Percentiles rank a stretch among this genome's conserved stretches.
Conservation (phyloP, 2,113 vertebrate genomes). For the Gyps fulvus region DNA sequence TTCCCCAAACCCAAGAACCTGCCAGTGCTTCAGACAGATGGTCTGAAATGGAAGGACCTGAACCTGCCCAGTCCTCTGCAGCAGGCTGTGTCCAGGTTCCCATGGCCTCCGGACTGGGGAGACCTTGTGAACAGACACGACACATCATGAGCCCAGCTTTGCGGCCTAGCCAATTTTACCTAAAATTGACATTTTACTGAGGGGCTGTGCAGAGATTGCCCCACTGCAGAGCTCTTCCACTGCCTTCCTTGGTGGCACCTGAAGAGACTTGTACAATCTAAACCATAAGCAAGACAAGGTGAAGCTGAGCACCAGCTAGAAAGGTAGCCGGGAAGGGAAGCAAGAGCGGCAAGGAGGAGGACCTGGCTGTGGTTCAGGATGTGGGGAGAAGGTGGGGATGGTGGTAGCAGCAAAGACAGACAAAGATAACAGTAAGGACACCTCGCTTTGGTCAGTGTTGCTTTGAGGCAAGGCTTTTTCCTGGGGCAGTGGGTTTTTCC, state of each 20-base stretch:
- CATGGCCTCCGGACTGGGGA: rapidly evolving
- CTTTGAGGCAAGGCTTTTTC: not conserved
- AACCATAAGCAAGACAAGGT: not conserved
- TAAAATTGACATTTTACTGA: not conserved
- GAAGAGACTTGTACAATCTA: not conserved
- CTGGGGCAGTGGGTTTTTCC: not conserved
- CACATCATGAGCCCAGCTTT: not conserved
- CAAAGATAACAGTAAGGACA: not conserved
- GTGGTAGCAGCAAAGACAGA: not conserved
- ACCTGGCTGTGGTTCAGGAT: not conserved
- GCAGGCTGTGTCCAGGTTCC: rapidly evolving
- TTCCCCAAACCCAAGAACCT: not conserved
- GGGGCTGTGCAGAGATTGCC: not conserved
- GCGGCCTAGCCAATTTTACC: not conserved
- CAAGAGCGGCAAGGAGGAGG: not conserved
- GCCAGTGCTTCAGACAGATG: not conserved
- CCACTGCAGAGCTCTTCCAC: not conserved
- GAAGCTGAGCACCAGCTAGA: not conserved
- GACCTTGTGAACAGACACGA: not conserved
- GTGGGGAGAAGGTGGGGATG: not conserved
- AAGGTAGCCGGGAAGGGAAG: not conserved
- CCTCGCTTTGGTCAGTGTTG: not conserved
- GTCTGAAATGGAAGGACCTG: not conserved
- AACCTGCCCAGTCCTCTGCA: not conserved
- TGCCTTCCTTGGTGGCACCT: not conserved